Conservation (phyloP, 1,140 invertebrate species). For the Himalopsyche phryganea region DNA sequence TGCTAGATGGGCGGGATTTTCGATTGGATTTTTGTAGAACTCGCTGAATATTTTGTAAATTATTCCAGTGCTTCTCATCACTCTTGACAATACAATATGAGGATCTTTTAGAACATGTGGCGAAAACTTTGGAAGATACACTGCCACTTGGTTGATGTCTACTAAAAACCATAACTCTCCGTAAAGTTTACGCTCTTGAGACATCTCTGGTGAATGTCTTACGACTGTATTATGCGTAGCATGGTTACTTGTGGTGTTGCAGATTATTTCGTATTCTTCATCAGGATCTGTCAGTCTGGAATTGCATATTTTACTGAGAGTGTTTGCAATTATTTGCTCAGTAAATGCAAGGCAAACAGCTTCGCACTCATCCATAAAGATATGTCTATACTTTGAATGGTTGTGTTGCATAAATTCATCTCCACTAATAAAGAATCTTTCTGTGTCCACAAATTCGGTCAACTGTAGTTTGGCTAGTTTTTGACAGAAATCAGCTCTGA, state of each 20-base stretch:
- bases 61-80: conserved; percentile 39
- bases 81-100: conserved; percentile 37
- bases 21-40: conserved; percentile 38
- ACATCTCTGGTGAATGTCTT: no score
- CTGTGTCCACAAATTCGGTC: conserved; percentile 38
- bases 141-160: conserved; percentile 42
- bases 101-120: conserved; percentile 39
- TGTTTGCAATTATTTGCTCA: conserved; percentile 37
- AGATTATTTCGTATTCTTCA: conserved; percentile 14
- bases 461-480: conserved; percentile 39
- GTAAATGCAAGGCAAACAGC: conserved; percentile 40
- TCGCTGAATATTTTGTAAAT: conserved; percentile 41
- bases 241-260: not conserved
- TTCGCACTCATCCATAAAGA: conserved; percentile 45
- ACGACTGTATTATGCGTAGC: not conserved
- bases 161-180: conserved; percentile 44
- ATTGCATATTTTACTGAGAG: conserved; percentile 29
- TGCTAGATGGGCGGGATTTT: conserved; percentile 25
- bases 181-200: conserved; percentile 3
- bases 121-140: conserved; percentile 42
- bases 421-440: conserved; percentile 38
- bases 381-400: conserved; percentile 38
- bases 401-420: conserved; percentile 37
- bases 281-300: conserved; percentile 23
- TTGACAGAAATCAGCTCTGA: conserved; percentile 34